A percentile compares a stretch with the other conserved stretches of the same genome.
These are phyloP conservation scores for Steinernema feltiae DNA, from an alignment of 1,140 invertebrate genomes.

Conservation along the genomic window DNA sequence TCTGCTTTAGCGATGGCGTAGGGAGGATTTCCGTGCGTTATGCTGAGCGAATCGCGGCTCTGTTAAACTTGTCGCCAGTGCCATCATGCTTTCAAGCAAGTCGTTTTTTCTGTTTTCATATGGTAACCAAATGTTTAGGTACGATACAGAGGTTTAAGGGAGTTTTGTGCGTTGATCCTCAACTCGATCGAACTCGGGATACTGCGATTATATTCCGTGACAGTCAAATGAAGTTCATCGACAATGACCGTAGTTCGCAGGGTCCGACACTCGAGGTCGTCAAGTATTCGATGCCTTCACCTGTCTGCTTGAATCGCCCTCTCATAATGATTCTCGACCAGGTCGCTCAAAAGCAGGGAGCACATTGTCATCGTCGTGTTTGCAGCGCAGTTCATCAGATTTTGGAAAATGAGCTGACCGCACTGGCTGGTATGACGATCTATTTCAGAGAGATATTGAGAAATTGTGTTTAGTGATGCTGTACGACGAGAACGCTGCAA, in stretches of 20 bases:
- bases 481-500: constrained; percentile 43
- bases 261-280: constrained; percentile 53
- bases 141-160: constrained; percentile 54
- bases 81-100: constrained; percentile 34
- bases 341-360: constrained; percentile 45
- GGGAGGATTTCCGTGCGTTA: constrained; percentile 29
- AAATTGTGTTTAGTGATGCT: constrained; percentile 43
- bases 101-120: not conserved
- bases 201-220: constrained; percentile 33
- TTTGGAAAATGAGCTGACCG: constrained; percentile 46
- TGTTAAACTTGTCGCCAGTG: constrained; percentile 17
- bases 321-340: constrained; percentile 59
- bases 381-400: constrained; percentile 48
- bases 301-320: constrained; percentile 60
- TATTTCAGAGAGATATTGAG: constrained; percentile 32
- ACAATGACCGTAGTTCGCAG: constrained; percentile 20
- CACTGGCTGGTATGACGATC: constrained; percentile 35
- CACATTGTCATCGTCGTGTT: constrained; percentile 36
- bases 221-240: constrained; percentile 54
- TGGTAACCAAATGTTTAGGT: constrained; percentile 42
- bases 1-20: constrained; percentile 38
- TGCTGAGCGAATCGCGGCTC: constrained; percentile 20
- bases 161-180: constrained; percentile 47
- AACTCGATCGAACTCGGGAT: constrained; percentile 29
- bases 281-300: constrained; percentile 56